Percentiles rank a stretch among this genome's conserved stretches.
phyloP scores from a whole-genome alignment of 2,888 invertebrate species.

The Andrena dorsata region DNA sequence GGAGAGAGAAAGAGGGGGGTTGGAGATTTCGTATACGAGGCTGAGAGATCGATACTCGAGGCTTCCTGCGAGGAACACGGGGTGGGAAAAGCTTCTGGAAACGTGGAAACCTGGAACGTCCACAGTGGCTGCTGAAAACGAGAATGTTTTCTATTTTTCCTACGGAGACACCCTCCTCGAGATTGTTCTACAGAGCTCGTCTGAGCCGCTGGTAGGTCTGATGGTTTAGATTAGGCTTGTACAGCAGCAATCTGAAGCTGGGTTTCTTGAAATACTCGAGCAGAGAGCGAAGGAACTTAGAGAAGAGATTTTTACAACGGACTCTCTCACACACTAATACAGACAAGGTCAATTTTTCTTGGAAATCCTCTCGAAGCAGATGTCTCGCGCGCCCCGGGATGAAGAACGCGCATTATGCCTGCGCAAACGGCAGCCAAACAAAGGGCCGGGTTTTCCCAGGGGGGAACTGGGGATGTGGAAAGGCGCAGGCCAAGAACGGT shows the following conservation, averaged over 20 bases:
- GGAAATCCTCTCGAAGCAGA: background rate
- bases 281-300: no score
- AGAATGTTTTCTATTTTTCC: constrained; percentile 9
- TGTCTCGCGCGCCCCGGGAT: background rate
- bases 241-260: no score
- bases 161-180: background rate
- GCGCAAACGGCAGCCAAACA: constrained; percentile 3
- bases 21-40: constrained; percentile 53
- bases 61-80: constrained; percentile 33
- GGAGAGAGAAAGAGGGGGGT: constrained; percentile 6
- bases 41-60: constrained; percentile 63
- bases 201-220: no score
- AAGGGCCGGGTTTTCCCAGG: no score
- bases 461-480: background rate
- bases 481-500: constrained; percentile 27
- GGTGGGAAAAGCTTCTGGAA: constrained; percentile 43
- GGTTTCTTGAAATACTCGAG: no score
- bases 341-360: background rate
- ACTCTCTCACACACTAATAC: background rate
- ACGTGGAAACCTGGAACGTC: constrained; percentile 43
- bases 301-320: background rate
- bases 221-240: background rate
- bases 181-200: background rate
- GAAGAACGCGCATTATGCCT: background rate
- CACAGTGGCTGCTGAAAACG: background rate